Evolutionary conservation across 2,888 invertebrate species (phyloP).

Genomic region (Vannuccia rotundouncinata): DNA sequence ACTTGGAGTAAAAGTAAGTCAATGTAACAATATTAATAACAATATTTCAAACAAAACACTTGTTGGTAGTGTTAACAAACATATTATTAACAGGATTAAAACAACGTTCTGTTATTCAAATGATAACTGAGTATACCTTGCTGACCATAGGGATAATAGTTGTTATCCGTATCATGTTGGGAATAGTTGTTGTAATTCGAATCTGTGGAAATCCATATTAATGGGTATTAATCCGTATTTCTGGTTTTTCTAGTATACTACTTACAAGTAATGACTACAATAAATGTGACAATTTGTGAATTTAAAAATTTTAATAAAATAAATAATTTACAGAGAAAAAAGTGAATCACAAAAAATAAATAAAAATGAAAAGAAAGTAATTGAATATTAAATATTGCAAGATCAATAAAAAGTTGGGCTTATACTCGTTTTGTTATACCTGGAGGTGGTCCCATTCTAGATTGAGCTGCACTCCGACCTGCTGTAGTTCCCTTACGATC

Average conservation of each 20-base stretch:
- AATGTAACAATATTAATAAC: neutral
- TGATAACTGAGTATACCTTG: neutral
- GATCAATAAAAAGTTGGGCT: neutral
- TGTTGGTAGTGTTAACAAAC: neutral
- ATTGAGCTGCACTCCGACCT: neutral
- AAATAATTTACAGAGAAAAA: neutral
- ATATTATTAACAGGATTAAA: neutral
- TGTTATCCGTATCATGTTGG: neutral
- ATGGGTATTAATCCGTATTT: neutral
- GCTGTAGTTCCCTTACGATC: neutral
- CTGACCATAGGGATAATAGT: neutral
- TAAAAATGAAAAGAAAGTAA: neutral
- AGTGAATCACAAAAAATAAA: neutral
- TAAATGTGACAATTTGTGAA: neutral
- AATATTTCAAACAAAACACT: neutral
- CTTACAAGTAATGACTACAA: neutral
- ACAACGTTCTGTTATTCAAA: neutral
- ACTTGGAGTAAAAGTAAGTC: neutral
- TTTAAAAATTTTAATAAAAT: neutral
- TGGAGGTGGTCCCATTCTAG: neutral
- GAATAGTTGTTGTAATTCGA: conserved; percentile 16
- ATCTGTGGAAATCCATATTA: neutral
- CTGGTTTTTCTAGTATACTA: neutral
- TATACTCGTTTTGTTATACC: neutral
- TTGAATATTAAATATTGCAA: neutral